Evolutionary conservation across 2,888 invertebrate genomes (phyloP).

Genomic region (Agonopterix subpropinquella): DNA sequence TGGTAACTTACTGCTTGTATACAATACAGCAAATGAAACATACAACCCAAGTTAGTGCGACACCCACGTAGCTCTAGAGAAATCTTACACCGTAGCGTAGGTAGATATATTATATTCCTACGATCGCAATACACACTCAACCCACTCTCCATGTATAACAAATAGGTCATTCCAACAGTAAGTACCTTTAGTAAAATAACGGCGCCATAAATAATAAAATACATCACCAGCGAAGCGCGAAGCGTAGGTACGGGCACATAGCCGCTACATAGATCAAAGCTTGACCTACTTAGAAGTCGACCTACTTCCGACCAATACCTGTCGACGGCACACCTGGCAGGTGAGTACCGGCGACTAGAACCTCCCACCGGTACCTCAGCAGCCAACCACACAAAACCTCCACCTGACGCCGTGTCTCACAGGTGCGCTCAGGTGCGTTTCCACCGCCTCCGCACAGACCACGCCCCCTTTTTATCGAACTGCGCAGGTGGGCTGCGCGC

Average conservation of each 20-base stretch:
- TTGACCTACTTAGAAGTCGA: constrained; percentile 19
- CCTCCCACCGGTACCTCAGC: constrained; percentile 33
- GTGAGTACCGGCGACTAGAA: constrained; percentile 20
- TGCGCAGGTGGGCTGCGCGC: constrained; percentile 72
- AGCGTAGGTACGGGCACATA: not conserved
- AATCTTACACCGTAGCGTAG: too few relatives aligned
- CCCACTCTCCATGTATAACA: too few relatives aligned
- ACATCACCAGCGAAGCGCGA: constrained; percentile 9
- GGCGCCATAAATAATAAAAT: constrained; percentile 13
- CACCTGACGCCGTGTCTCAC: constrained; percentile 37
- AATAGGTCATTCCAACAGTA: too few relatives aligned
- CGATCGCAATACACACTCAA: too few relatives aligned
- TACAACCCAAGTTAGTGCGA: too few relatives aligned
- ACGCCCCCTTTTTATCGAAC: constrained; percentile 68
- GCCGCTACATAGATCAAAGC: constrained; percentile 2
- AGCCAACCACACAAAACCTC: constrained; percentile 39
- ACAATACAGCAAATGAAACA: too few relatives aligned
- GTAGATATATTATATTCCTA: too few relatives aligned
- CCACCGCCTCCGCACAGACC: constrained; percentile 38
- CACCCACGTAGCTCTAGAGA: too few relatives aligned
- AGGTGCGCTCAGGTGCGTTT: constrained; percentile 54
- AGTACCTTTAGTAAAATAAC: not conserved
- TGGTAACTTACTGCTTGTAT: too few relatives aligned
- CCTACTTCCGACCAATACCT: constrained; percentile 44
- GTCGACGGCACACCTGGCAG: constrained; percentile 41